Evolutionary conservation across 2,113 vertebrate genomes (phyloP).

Genomic region (Hippocampus guttulatus): DNA sequence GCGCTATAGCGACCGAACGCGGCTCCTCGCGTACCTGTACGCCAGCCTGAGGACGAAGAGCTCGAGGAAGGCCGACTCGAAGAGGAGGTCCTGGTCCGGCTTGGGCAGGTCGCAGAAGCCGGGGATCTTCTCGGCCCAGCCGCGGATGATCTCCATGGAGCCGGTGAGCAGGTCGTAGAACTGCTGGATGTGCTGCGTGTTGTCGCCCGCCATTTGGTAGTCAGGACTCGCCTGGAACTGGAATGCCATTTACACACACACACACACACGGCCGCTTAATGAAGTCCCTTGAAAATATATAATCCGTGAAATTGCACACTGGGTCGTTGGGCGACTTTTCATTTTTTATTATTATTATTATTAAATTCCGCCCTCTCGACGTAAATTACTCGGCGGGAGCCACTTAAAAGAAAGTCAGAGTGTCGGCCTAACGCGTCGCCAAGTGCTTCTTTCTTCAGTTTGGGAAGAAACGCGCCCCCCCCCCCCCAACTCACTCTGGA

Average conservation of each 20-base stretch:
- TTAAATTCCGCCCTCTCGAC: constrained; percentile 76
- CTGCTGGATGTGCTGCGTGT: constrained; percentile 98
- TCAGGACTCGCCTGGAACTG: constrained; percentile 99
- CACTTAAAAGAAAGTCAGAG: neutral
- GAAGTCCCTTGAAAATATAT: constrained; percentile 89
- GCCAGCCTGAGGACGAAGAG: constrained; percentile 94
- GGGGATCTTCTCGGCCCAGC: constrained; percentile 97
- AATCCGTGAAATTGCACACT: constrained; percentile 90
- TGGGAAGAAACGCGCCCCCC: neutral
- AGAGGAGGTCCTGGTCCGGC: constrained; percentile 93
- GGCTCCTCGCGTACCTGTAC: constrained; percentile 80
- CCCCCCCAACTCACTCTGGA: constrained; percentile 82
- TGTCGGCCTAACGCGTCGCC: neutral
- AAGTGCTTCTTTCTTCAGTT: neutral
- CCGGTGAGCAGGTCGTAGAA: constrained; percentile 98
- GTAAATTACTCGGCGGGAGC: constrained; percentile 63
- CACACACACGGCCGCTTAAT: constrained; percentile 75
- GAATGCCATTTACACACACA: constrained; percentile 78
- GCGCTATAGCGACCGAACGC: constrained; percentile 54
- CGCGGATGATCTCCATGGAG: constrained; percentile 99
- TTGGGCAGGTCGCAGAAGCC: constrained; percentile 89
- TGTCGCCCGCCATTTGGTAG: constrained; percentile 95
- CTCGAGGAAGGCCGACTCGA: constrained; percentile 97
- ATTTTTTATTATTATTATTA: constrained; percentile 43
- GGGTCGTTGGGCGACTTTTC: constrained; percentile 55